Percentiles rank a stretch among this genome's conserved stretches.
Evolutionary conservation across 2,888 invertebrate species (phyloP).

Genomic region (Sipha maydis): DNA sequence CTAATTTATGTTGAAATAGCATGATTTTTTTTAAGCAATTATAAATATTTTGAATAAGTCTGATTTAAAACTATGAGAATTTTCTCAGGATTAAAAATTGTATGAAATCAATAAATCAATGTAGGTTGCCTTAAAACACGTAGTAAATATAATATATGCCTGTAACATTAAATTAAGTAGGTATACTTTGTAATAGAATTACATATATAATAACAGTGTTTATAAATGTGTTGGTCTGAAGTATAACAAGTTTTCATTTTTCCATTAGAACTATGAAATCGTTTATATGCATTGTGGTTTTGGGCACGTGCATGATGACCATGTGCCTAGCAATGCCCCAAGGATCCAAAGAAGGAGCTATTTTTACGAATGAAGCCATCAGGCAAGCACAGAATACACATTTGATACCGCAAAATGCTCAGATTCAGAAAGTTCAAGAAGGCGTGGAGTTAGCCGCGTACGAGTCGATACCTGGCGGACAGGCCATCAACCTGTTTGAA

Average conservation of each 20-base stretch:
- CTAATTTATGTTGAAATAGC: no score
- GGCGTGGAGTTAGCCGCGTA: slow-evolving; percentile 87
- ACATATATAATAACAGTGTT: not conserved
- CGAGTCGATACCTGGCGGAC: slow-evolving; percentile 86
- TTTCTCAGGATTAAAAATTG: no score
- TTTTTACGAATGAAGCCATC: slow-evolving; percentile 87
- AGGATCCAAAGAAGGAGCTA: slow-evolving; percentile 78
- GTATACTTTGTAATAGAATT: not conserved
- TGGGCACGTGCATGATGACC: slow-evolving; percentile 69
- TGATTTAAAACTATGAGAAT: no score
- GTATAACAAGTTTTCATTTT: not conserved
- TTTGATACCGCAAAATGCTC: slow-evolving; percentile 85
- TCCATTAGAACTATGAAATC: slow-evolving; percentile 15
- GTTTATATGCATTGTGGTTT: slow-evolving; percentile 27
- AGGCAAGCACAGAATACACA: slow-evolving; percentile 86
- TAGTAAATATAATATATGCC: not conserved
- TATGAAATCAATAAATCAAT: no score
- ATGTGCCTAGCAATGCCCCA: slow-evolving; percentile 64
- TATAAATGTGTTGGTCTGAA: not conserved
- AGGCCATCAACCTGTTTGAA: slow-evolving; percentile 84
- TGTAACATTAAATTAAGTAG: not conserved
- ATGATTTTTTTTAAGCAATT: no score
- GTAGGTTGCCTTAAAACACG: no score
- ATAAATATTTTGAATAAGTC: no score
- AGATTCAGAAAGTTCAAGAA: slow-evolving; percentile 82